Evolutionary conservation across 2,888 invertebrate species (phyloP), one percentile per base, ranked within the genome.

Genomic region (Watsonalla cultraria): DNA sequence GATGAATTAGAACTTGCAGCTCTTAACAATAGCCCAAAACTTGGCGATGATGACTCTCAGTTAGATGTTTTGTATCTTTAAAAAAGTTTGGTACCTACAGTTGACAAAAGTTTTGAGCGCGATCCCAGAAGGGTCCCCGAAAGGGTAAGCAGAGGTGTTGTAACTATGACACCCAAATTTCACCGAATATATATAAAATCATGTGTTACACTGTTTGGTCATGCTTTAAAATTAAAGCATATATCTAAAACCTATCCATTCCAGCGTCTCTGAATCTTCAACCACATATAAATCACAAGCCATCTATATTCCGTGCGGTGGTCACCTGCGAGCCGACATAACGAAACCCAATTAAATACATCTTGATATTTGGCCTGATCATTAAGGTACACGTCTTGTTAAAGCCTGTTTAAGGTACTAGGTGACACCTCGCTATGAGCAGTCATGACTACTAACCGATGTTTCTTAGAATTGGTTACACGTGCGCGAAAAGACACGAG

Each of bases 281-380:
- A 7, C 52, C 60, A 52, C 54, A 52, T 71, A 84, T 86, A 86
- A 85, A 85, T 84, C 83, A 84, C 79, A 70, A 70, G 66, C 70
- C 73, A 82, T 84, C 80, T 80, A 82, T 83, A 85, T 82, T 82
- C 77, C 76, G 79, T 80, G 77, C 71, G 58, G 64, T 67, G 71
- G 75, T 82, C 84, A 87, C 84, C 83, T 85, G 86, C 81, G 61
- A 78, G 77, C 66, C 68, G 68, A 78, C 79, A 78, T 78, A 82
- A 80, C 82, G 80, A 83, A 83, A 79, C 69, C 85, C 85, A 85
- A 85, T 90, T 90, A 90, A 89, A 88, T 87, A 86, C 84, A 90
- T 90, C 90, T 86, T 77, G 90, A 90, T 90, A 82, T 78, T 73
- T 72, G 62, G 65, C 59, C 57, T 65, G 82, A 86, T 88, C 87